Conservation (phyloP, 2,888 invertebrate species). For the Linnaemya tessellans region DNA sequence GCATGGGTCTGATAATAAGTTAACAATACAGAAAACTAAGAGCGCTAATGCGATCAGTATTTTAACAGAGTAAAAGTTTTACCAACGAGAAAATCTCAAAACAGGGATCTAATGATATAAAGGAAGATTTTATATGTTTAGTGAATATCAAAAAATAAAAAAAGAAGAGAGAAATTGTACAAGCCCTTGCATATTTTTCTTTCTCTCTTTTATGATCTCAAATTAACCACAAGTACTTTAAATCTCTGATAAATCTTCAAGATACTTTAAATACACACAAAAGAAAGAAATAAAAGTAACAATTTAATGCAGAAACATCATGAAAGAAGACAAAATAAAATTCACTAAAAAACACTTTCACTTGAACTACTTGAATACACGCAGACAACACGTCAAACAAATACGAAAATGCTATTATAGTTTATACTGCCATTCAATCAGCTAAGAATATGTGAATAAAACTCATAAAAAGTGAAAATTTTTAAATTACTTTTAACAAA, state of each 20-base stretch:
- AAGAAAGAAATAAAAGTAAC: slow-evolving; percentile 17
- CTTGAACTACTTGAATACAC: slow-evolving; percentile 57
- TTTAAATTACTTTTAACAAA: slow-evolving; percentile 30
- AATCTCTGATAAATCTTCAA: slow-evolving; percentile 37
- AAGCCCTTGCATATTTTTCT: neutral
- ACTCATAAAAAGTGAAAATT: slow-evolving; percentile 63
- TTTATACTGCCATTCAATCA: slow-evolving; percentile 30
- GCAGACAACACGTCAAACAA: slow-evolving; percentile 6
- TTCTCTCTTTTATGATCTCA: slow-evolving; percentile 24
- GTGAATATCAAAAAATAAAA: no score
- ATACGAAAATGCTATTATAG: slow-evolving; percentile 32
- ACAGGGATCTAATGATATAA: no score
- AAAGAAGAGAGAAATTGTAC: no score
- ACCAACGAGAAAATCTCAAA: no score
- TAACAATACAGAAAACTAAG: no score
- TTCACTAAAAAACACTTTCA: slow-evolving; percentile 64
- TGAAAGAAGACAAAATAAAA: slow-evolving; percentile 44
- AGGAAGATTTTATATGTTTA: no score
- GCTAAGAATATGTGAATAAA: slow-evolving; percentile 41
- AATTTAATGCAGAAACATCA: slow-evolving; percentile 31
- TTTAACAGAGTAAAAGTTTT: no score
- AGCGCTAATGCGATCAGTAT: no score
- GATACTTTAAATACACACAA: slow-evolving; percentile 15
- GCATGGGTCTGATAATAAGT: no score
- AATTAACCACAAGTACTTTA: slow-evolving; percentile 61